Conservation (phyloP, 2,113 vertebrate species). For the Eulacestoma nigropectus region DNA sequence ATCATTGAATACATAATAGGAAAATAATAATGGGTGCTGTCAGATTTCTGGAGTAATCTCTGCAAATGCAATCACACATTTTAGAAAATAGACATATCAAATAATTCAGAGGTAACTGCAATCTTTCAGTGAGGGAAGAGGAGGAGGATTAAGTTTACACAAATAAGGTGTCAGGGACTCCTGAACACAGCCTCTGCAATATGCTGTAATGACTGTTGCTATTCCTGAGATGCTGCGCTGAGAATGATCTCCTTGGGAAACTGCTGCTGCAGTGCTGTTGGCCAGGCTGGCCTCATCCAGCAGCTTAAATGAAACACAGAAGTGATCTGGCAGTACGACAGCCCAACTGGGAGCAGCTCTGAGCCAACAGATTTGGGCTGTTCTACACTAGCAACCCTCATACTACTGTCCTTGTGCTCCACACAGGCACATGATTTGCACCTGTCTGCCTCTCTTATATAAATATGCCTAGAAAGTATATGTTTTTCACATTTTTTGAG, state of each 20-base stretch:
- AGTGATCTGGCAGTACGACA: background rate
- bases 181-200: background rate
- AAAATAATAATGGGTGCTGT: conserved; percentile 26
- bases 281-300: background rate
- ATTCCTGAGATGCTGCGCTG: background rate
- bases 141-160: background rate
- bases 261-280: background rate
- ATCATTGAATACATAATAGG: background rate
- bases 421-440: background rate
- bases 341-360: background rate
- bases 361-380: background rate
- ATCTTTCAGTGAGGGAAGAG: background rate
- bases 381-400: background rate
- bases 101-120: background rate
- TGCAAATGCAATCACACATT: background rate
- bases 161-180: background rate
- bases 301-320: background rate
- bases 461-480: background rate
- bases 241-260: background rate
- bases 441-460: background rate
- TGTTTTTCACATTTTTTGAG: background rate
- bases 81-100: conserved; percentile 14
- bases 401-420: background rate
- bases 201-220: background rate
- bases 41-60: background rate